Conservation (phyloP, 2,797 vertebrate species). For the Microctenopoma stevenorrisi region DNA sequence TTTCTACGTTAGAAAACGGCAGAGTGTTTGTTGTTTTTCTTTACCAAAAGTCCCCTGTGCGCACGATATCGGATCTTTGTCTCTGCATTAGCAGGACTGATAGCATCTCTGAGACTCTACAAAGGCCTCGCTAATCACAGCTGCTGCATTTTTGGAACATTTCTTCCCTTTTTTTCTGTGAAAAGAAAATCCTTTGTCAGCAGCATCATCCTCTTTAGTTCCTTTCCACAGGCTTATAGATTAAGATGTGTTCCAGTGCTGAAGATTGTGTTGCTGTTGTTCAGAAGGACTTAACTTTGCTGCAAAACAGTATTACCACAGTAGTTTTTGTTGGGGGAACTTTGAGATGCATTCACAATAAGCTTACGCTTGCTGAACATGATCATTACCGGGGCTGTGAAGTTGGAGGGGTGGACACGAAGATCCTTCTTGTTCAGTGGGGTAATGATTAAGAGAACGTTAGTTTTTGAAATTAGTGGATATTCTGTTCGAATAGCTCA, state of each 20-base stretch:
- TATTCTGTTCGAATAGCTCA: neutral
- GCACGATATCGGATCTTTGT: slow-evolving; percentile 40
- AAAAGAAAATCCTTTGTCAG: slow-evolving; percentile 52
- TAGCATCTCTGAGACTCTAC: slow-evolving; percentile 41
- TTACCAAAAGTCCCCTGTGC: slow-evolving; percentile 20
- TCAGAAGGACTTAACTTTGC: neutral
- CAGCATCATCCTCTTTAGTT: slow-evolving; percentile 29
- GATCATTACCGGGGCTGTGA: neutral
- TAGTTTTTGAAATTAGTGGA: neutral
- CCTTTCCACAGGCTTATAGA: slow-evolving; percentile 16
- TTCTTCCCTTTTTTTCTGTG: slow-evolving; percentile 56
- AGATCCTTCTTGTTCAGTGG: neutral
- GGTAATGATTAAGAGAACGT: neutral
- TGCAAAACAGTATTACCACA: neutral
- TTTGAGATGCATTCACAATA: neutral
- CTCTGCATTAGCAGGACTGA: slow-evolving; percentile 52
- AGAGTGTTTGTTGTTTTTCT: slow-evolving; percentile 19
- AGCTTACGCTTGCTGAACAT: too few species aligned
- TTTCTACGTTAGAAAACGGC: slow-evolving; percentile 10
- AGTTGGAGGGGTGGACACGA: neutral
- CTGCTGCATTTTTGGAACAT: slow-evolving; percentile 63
- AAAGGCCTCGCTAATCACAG: slow-evolving; percentile 62
- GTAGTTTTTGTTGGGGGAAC: neutral
- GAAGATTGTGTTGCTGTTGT: neutral
- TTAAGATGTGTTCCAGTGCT: slow-evolving; percentile 11